Percentiles rank a stretch among this genome's conserved stretches.
Conservation (phyloP, 2,113 vertebrate genomes). For the Chiloscyllium plagiosum region DNA sequence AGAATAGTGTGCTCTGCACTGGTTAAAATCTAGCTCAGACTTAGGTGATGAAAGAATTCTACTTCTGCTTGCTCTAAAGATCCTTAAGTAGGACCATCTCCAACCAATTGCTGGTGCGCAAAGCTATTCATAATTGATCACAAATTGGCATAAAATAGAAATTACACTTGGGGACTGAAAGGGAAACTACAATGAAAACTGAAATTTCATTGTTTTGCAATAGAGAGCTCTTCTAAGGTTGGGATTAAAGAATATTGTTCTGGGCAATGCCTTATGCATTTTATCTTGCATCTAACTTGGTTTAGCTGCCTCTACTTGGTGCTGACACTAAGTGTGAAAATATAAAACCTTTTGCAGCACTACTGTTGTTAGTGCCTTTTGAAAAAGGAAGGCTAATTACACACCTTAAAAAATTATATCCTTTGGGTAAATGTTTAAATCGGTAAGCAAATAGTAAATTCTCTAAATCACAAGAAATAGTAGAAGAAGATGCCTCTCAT, state of each 20-base stretch:
- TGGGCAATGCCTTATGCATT: not conserved
- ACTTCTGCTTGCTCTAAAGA: not conserved
- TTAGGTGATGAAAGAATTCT: not conserved
- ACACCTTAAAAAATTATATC: not conserved
- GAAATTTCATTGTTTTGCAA: not conserved
- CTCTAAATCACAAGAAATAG: not conserved
- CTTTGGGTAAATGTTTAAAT: not conserved
- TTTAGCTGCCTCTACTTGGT: not conserved
- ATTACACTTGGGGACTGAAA: not conserved
- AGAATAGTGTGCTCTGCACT: not conserved
- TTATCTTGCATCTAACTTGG: constrained; percentile 15
- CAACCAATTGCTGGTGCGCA: not conserved
- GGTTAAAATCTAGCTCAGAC: not conserved
- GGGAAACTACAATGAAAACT: not conserved
- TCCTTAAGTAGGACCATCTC: not conserved
- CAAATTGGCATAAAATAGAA: not conserved
- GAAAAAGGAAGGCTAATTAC: not conserved
- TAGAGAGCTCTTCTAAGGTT: not conserved
- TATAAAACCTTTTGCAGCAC: not conserved
- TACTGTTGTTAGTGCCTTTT: not conserved
- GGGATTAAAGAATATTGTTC: not conserved
- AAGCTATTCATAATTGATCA: not conserved
- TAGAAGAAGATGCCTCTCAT: not conserved
- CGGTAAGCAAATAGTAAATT: not conserved
- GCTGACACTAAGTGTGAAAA: not conserved